Base-by-base conservation (phyloP, 1,140 invertebrate species). In the Trichomalopsis sarcophagae region DNA sequence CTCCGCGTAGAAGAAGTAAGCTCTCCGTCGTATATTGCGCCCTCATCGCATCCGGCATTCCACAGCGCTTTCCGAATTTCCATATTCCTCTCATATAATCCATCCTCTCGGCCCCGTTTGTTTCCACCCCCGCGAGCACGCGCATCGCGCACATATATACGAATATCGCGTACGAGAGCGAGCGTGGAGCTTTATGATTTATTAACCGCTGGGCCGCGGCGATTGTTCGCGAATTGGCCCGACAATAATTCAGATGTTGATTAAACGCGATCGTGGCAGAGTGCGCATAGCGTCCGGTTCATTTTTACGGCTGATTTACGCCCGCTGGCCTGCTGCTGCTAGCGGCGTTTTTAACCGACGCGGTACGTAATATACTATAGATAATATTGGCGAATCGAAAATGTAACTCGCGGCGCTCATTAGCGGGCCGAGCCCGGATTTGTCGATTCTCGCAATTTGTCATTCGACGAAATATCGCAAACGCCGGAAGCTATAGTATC, bases 171-270 rank as follows among this genome's bases (percentile, higher is more conserved):
- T 13, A 36, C 14, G 36, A 21, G 3, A 21, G 33, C 73, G 33
- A 1, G 6, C 14, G 36, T 62, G n/a, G 17, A 40, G 30, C 5
- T 69, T 77, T 92, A 27, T 27, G 91, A 92, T 92, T 92, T 92
- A 93, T 93, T 89, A 91, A 91, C 90, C 89, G 27, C 1, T 27
- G 88, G 50, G 69, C 80, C 27, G 68, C 79, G 85, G 86, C 89
- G 90, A 91, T 92, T 91, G 90, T 91, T 90, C 87, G 87, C 88
- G 87, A 90, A 92, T 90, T 87, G 88, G 86, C 90, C 90, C 90
- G 91, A 91, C 91, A 93, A 92, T 92, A 91, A 91, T 92, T 90
- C 88, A 89, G 88, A 89, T 91, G 91, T 92, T 93, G 91, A 93
- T 93, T 92, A 92, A 92, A 92, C 90, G 88, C 73, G 69, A 82